Base-by-base conservation (phyloP, 2,888 invertebrate species). In the Tolmerus cingulatus region DNA sequence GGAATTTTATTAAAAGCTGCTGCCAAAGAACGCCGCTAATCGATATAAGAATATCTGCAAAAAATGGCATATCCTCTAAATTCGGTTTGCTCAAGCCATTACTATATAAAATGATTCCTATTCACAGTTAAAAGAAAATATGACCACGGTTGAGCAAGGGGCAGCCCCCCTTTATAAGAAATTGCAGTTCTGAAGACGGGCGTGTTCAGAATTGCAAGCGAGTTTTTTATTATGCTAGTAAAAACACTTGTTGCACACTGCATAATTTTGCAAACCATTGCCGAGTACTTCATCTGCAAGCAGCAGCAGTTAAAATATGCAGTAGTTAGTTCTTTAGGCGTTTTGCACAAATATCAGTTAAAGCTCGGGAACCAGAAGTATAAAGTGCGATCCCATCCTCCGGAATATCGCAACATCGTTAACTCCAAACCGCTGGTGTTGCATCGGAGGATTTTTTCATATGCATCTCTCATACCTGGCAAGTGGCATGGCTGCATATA, bases 181-280 rank as follows among this genome's bases (percentile, higher is more conserved):
- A 79, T 14, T 79, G 79, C 79, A 79, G 51, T 82, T 82, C 57
- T 82, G 19, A 37, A 57, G 57, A 82, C 57, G 23, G 57, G 82
- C 37, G 19, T 82, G 82, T 66, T 82, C 66, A 66, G 82, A 66
- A 82, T 82, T 66, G 23, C n/a, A 82, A 82, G 37, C 16, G 19
- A 66, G n/a, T 66, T 55, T 82, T 46, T 82, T 57, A 82, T 57
- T 82, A 82, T 82, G 37, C 37, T 57, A 82, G 57, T 82, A 57
- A 82, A 82, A 82, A 82, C 82, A 82, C 82, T 82, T 82, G 57
- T 19, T 82, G 82, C 82, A 82, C 40, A 34, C 57, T 55, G 82
- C 55, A 82, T 82, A 82, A 82, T 82, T 82, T 57, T 82, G 9
- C 46, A 16, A 51, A 12, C 40, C 34, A 51, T 46, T 81, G 30